These are phyloP conservation scores for Heterotilapia buettikoferi DNA, from an alignment of 2,113 vertebrate species.

Conservation along the genomic window DNA sequence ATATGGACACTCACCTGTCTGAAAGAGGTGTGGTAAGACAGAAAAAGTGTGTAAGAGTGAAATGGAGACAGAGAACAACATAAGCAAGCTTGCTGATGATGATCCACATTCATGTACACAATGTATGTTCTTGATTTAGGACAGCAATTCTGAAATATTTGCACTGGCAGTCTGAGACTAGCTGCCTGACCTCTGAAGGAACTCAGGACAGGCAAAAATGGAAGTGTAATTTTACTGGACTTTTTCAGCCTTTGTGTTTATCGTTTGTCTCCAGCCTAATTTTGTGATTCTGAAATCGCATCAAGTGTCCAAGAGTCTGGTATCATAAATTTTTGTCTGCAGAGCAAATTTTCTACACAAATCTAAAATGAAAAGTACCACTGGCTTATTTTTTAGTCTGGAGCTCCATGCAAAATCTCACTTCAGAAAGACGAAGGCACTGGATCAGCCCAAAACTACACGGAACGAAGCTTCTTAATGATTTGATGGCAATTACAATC, in stretches of 20 bases:
- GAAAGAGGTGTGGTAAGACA: neutral
- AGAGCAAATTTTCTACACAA: neutral
- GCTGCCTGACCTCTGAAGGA: neutral
- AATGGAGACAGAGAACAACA: neutral
- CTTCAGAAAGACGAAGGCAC: neutral
- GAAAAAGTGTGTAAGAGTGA: neutral
- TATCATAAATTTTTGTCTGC: neutral
- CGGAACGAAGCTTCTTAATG: rapidly evolving
- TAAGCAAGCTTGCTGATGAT: neutral
- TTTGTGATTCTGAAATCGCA: neutral
- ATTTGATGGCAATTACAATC: neutral
- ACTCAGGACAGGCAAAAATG: neutral
- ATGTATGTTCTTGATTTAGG: neutral
- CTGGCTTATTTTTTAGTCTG: neutral
- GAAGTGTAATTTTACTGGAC: neutral
- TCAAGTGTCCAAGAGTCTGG: neutral
- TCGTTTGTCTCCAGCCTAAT: neutral
- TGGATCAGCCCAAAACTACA: neutral
- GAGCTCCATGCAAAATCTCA: neutral
- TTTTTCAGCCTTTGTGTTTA: neutral
- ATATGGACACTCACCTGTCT: neutral
- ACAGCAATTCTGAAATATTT: neutral
- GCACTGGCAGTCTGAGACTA: neutral
- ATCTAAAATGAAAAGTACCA: neutral
- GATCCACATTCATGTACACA: neutral